A percentile compares a stretch with the other conserved stretches of the same genome.
phyloP scores from a whole-genome alignment of 2,797 vertebrate genomes.

The Thalassophryne amazonica region DNA sequence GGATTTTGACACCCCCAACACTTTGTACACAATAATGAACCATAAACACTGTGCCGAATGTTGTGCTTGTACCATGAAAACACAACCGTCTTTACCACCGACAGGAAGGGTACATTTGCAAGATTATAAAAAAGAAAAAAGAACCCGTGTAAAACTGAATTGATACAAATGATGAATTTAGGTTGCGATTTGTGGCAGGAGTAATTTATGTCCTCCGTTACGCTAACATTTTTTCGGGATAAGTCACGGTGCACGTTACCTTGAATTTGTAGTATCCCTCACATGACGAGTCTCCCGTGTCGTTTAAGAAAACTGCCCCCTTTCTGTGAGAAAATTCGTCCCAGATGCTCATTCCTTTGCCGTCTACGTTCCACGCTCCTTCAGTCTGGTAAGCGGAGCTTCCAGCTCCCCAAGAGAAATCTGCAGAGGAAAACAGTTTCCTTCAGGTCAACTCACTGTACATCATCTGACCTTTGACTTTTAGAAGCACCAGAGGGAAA shows the following conservation, averaged over 20 bases:
- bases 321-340: constrained; percentile 84
- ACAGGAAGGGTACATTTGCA: too few species aligned
- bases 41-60: too few species aligned
- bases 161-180: too few species aligned
- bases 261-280: constrained; percentile 88
- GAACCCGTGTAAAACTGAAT: too few species aligned
- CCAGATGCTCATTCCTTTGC: constrained; percentile 92
- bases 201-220: too few species aligned
- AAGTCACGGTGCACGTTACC: constrained; percentile 74
- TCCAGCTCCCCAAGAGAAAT: constrained; percentile 89
- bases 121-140: too few species aligned
- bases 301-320: constrained; percentile 78
- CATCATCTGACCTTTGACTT: too few species aligned
- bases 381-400: constrained; percentile 93
- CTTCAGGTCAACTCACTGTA: background rate
- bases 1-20: too few species aligned
- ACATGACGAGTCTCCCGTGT: constrained; percentile 85
- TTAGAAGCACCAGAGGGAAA: constrained; percentile 86
- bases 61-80: too few species aligned
- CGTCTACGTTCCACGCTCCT: constrained; percentile 90
- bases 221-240: background rate
- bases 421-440: constrained; percentile 49
- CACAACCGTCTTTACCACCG: too few species aligned
- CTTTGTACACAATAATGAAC: too few species aligned
- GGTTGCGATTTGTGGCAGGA: too few species aligned